A percentile compares a stretch with the other conserved stretches of the same genome.
Conservation (phyloP, 1,140 invertebrate species). For the Temnothorax curvispinosus region DNA sequence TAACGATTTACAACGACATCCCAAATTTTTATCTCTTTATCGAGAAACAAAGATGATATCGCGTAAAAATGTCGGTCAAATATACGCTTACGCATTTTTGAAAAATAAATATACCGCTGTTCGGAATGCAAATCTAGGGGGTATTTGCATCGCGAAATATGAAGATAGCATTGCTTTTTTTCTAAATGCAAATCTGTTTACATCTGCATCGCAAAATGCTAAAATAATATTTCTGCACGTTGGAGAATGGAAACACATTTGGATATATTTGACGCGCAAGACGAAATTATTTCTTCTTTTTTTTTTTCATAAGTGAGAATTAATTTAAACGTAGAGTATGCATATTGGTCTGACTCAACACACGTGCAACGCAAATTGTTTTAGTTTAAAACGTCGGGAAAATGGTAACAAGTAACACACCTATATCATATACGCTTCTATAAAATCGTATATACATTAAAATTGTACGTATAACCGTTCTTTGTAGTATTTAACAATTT, state of each 20-base stretch:
- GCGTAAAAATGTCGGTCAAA: slow-evolving; percentile 7
- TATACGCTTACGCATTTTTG: slow-evolving; percentile 13
- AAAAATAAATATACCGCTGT: slow-evolving; percentile 42
- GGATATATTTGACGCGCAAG: not conserved
- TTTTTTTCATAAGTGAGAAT: not conserved
- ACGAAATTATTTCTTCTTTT: not conserved
- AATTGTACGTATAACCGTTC: not conserved
- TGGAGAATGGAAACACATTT: not conserved
- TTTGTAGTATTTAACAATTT: slow-evolving; percentile 7
- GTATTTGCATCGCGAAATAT: slow-evolving; percentile 42
- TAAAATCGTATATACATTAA: not conserved
- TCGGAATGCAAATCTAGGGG: slow-evolving; percentile 43
- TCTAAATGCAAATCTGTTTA: slow-evolving; percentile 59
- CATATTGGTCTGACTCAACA: not conserved
- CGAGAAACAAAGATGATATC: slow-evolving; percentile 19
- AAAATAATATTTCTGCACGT: slow-evolving; percentile 35
- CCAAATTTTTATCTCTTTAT: not conserved
- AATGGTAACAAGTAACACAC: not conserved
- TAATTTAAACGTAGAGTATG: not conserved
- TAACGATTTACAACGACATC: not conserved
- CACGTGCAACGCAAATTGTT: not conserved
- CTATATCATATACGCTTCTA: not conserved
- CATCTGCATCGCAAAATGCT: slow-evolving; percentile 44
- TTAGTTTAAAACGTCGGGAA: not conserved
- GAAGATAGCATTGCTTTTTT: slow-evolving; percentile 41